Evolutionary conservation across 2,113 vertebrate species (phyloP).

Genomic region (Nasalis larvatus): DNA sequence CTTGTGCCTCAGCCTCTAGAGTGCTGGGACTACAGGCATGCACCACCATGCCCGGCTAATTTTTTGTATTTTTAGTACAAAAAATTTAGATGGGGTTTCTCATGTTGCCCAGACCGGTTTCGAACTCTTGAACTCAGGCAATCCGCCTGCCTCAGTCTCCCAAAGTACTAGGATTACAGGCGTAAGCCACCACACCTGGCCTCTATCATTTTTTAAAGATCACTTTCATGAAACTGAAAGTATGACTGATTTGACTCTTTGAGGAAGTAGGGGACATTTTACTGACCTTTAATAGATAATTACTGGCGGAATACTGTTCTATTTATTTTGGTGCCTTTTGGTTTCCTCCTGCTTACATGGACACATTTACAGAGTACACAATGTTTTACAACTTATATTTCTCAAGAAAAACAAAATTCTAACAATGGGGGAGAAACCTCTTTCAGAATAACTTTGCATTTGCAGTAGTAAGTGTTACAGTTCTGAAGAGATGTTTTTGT

Average conservation of each 20-base stretch:
- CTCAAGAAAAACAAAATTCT: neutral
- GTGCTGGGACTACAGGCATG: no score
- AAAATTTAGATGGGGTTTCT: no score
- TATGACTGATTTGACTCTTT: conserved; percentile 77
- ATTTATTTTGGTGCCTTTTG: conserved; percentile 39
- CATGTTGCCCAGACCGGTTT: no score
- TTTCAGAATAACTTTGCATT: neutral
- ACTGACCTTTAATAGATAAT: conserved; percentile 60
- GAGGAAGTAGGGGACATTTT: conserved; percentile 72
- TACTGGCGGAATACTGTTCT: conserved; percentile 61
- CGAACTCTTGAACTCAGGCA: no score
- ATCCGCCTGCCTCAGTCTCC: no score
- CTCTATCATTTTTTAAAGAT: conserved; percentile 67
- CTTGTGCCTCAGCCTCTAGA: no score
- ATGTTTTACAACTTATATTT: neutral
- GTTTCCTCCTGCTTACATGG: conserved; percentile 27
- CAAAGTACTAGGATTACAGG: no score
- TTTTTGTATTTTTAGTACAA: no score
- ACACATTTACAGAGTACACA: conserved; percentile 1
- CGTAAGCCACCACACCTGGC: no score
- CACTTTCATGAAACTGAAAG: conserved; percentile 69
- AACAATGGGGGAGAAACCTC: neutral
- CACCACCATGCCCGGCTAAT: no score
- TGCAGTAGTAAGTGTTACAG: neutral
- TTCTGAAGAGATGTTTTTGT: conserved; percentile 13